Conservation (phyloP, 2,888 invertebrate genomes). For the Cryptocephalus moraei region DNA sequence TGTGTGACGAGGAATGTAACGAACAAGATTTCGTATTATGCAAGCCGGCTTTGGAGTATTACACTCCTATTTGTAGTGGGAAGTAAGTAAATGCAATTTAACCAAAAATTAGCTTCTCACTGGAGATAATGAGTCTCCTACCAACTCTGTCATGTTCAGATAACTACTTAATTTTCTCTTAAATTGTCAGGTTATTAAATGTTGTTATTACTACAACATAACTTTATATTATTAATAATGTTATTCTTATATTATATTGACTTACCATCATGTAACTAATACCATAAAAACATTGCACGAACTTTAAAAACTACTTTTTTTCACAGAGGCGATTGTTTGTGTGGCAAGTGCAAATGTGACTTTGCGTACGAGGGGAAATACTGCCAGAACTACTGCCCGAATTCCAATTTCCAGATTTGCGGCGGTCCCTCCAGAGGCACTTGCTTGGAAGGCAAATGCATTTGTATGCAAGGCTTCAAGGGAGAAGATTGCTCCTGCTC, state of each 20-base stretch:
- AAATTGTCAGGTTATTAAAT: too few relatives aligned
- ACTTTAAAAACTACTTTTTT: neutral
- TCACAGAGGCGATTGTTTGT: constrained; percentile 47
- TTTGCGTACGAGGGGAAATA: constrained; percentile 42
- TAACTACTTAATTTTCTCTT: constrained; percentile 2
- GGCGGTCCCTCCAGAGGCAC: constrained; percentile 30
- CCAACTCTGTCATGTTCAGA: neutral
- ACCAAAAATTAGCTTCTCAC: neutral
- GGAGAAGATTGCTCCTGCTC: constrained; percentile 53
- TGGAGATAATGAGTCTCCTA: neutral
- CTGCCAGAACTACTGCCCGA: constrained; percentile 68
- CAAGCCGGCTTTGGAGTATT: constrained; percentile 25
- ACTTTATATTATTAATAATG: too few relatives aligned
- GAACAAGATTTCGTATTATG: constrained; percentile 7
- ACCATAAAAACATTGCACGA: neutral
- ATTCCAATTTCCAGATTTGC: constrained; percentile 22
- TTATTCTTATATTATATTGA: too few relatives aligned
- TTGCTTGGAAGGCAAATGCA: constrained; percentile 45
- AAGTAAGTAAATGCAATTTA: constrained; percentile 11
- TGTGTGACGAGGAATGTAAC: constrained; percentile 14
- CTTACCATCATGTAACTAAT: neutral
- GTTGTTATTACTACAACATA: too few relatives aligned
- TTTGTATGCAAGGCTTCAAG: constrained; percentile 52
- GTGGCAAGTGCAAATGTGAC: constrained; percentile 46
- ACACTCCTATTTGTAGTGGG: constrained; percentile 11